These are phyloP conservation scores for Lophius americanus DNA, from an alignment of 2,797 vertebrate species.

Conservation along the genomic window DNA sequence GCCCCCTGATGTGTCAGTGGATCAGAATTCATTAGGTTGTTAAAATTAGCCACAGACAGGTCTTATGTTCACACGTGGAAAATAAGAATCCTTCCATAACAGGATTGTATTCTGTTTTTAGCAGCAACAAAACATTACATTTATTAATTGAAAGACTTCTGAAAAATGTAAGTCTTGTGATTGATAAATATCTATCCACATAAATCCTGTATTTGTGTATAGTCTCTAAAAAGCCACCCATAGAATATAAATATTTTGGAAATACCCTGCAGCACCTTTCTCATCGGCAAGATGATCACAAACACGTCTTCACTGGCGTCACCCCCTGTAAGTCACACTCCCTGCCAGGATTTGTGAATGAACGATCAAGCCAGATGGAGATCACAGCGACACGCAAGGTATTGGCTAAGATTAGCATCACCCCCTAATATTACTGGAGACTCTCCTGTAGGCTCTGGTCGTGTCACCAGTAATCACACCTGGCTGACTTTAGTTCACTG, in stretches of 20 bases:
- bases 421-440: slow-evolving; percentile 25
- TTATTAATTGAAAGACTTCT: not conserved
- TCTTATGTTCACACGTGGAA: not conserved
- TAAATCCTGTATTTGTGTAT: not conserved
- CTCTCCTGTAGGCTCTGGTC: slow-evolving; percentile 2
- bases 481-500: slow-evolving; percentile 19
- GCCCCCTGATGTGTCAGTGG: not conserved
- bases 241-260: no score
- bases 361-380: slow-evolving; percentile 52
- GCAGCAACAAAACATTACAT: not conserved
- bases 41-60: not conserved
- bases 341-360: slow-evolving; percentile 58
- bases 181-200: no score
- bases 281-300: slow-evolving; percentile 3
- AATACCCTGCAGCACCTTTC: not conserved
- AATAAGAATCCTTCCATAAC: not conserved
- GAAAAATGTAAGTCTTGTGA: not conserved
- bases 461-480: slow-evolving; percentile 17
- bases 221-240: not conserved
- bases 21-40: not conserved
- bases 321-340: slow-evolving; percentile 22
- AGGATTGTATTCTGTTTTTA: not conserved
- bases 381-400: slow-evolving; percentile 53
- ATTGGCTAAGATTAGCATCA: slow-evolving; percentile 49
- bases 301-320: slow-evolving; percentile 5